Evolutionary conservation across 2,888 invertebrate genomes (phyloP), one percentile per base, ranked within the genome.

Genomic region (Helicoverpa assulta): DNA sequence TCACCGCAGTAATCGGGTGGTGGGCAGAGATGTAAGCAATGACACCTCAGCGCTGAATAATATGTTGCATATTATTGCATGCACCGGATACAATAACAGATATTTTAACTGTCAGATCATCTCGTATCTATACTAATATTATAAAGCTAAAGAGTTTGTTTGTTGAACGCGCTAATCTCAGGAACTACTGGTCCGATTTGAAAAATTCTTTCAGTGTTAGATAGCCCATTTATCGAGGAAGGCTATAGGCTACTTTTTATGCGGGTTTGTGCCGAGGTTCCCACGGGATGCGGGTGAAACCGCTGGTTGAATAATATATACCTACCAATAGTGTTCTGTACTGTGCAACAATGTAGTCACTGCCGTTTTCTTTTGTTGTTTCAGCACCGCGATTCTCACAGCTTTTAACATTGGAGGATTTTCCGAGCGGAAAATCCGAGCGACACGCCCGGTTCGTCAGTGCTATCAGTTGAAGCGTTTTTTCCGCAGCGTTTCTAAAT

Each of bases 11-110:
- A 53, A 67, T 43, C 29, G 8, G 61, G 57, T 52, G 57, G 67
- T 67, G 54, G 70, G 67, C 63, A 73, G 69, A 68, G 54, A 61
- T 63, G 57, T 26, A 67, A 67, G 62, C 70, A 72, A 77, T 61
- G 68, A 82, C 74, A 80, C 72, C 67, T 72, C 43, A 59, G n/a
- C 37, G 52, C 68, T 81, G 81, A 82, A 60, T 81, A 80, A 82
- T 67, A 76, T 33, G 29, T 69, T 75, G 76, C 69, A 81, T 59
- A 73, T 67, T 21, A 70, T 67, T 69, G 59, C 43, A 58, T 69
- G 59, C 43, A 58, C 67, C 71, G 82, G 71, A 74, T 82, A 61
- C 29, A 72, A 57, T 59, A 55, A n/a, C 64, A 67, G 57, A 82
- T 81, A 64, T 52, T 72, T 77, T 18, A 18, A 26, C 29, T 1